Evolutionary conservation across 2,797 vertebrate genomes (phyloP).

Genomic region (Sebastes itinus): DNA sequence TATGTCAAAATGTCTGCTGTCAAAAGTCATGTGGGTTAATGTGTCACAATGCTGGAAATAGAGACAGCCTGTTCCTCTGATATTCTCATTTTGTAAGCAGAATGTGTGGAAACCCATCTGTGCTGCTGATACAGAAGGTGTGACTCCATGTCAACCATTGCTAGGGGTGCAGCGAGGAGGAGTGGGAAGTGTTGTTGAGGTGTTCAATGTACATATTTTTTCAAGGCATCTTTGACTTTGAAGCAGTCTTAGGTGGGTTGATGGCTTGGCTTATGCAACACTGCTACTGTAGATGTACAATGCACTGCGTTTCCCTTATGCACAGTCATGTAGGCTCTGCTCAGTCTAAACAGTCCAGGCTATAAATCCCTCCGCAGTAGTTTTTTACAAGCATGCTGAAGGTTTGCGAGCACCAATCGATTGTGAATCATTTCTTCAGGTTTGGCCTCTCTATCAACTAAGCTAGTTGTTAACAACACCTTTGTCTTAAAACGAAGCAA

Average conservation of each 20-base stretch:
- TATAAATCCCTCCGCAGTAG: neutral
- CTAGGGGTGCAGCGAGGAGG: neutral
- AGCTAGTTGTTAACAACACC: neutral
- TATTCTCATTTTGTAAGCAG: neutral
- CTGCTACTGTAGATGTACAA: neutral
- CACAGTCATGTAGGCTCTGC: neutral
- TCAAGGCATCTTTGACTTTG: constrained; percentile 26
- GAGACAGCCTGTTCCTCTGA: neutral
- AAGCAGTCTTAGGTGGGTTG: constrained; percentile 25
- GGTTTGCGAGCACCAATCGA: neutral
- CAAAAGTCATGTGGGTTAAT: neutral
- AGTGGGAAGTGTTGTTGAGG: constrained; percentile 15
- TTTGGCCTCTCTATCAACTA: neutral
- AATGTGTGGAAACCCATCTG: neutral
- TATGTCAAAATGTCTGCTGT: neutral
- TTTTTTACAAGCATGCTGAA: neutral
- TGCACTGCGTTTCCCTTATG: neutral
- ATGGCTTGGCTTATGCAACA: constrained; percentile 18
- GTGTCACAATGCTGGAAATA: neutral
- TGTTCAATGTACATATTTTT: constrained; percentile 21
- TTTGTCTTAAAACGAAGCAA: neutral
- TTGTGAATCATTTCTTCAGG: neutral
- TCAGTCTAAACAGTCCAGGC: neutral
- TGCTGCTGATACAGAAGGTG: neutral
- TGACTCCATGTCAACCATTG: neutral